Base-by-base conservation (phyloP, 2,888 invertebrate genomes). In the Trichacis sp. region DNA sequence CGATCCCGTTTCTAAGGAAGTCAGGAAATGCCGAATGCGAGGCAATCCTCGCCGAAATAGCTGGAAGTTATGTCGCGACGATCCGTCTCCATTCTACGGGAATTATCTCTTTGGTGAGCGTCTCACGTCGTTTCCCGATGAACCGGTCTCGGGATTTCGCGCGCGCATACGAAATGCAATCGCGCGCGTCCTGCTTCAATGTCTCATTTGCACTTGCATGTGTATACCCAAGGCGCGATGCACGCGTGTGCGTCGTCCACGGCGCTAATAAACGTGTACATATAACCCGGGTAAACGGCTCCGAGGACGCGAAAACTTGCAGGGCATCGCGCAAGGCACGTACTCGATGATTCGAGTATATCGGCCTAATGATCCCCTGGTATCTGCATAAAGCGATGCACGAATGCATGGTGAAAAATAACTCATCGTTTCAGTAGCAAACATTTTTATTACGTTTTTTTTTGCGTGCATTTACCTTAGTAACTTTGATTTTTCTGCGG, bases 311-410 rank as follows among this genome's bases (percentile, higher is more conserved):
- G 45, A 36, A 14, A 38, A 40, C 14, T 43, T 36, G 14, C 46
- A 29, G 45, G 46, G 49, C 50, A 51, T 14, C 47, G 46, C 45
- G 20, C 42, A 61, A 57, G 62, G 70, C 73, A 70, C 74, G 74
- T 73, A 54, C 48, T 73, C 73, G 71, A 77, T 77, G 74, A 77
- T 75, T 75, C 70, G 64, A 64, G 64, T 73, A 68, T 77, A 74
- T 73, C 64, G 65, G 66, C 66, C 69, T 66, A 71, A 75, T 73
- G 74, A 77, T 73, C 72, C 73, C 60, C 49, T 14, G 48, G 68
- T 72, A 76, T 79, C 74, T 79, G 71, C 78, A 76, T 75, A 77
- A 77, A 65, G 63, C 58, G 63, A 62, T 50, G 60, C 68, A 57
- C 63, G 69, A 73, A 70, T 75, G 71, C 69, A 68, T 70, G n/a